These are phyloP conservation scores for Acleris holmiana DNA, from an alignment of 2,888 invertebrate genomes.

Conservation along the genomic window DNA sequence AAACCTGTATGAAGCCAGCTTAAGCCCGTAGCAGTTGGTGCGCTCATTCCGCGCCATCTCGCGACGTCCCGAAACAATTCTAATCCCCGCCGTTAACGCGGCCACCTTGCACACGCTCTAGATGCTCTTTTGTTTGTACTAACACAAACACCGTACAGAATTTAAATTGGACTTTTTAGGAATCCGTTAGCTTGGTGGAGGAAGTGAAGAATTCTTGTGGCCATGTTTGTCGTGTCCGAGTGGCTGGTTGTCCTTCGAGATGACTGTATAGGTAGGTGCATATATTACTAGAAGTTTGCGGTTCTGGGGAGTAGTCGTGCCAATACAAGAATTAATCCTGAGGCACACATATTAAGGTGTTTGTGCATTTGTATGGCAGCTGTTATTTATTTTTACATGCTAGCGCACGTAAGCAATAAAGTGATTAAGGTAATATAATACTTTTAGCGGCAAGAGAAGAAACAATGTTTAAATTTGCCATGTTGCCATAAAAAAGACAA, in stretches of 20 bases:
- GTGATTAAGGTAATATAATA: no score
- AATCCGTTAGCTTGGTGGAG: neutral
- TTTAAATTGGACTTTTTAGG: conserved; percentile 20
- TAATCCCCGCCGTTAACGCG: conserved; percentile 7
- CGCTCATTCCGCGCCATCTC: neutral
- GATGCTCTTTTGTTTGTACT: conserved; percentile 27
- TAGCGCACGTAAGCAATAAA: no score
- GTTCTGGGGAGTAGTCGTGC: no score
- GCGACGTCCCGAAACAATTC: conserved; percentile 15
- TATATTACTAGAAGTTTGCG: no score
- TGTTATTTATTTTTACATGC: no score
- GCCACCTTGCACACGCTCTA: neutral
- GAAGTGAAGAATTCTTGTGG: neutral
- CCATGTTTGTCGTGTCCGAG: neutral
- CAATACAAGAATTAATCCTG: no score
- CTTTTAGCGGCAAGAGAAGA: no score
- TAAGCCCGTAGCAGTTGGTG: neutral
- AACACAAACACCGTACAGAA: conserved; percentile 13
- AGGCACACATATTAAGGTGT: no score
- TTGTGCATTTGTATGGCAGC: no score
- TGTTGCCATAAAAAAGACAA: no score
- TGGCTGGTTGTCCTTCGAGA: neutral
- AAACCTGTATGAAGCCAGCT: neutral
- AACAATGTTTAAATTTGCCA: no score
- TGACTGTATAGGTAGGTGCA: no score